These are phyloP conservation scores for Cyprinella venusta DNA, from an alignment of 2,797 vertebrate species.

Conservation along the genomic window DNA sequence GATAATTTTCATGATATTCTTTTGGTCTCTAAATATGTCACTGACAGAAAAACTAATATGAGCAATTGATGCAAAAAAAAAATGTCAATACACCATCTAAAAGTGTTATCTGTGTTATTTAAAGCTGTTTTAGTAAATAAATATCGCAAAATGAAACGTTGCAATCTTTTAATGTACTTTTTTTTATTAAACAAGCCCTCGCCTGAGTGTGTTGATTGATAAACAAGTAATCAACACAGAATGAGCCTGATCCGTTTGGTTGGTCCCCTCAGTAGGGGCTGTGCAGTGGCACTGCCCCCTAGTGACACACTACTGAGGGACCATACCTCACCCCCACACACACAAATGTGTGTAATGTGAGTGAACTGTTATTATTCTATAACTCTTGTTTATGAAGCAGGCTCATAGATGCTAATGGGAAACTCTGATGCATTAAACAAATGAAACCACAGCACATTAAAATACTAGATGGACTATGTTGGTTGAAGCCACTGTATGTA, in stretches of 20 bases:
- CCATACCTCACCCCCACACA: constrained; percentile 24
- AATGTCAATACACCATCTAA: too few species aligned
- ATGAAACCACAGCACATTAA: neutral
- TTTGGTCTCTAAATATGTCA: neutral
- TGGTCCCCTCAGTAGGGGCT: constrained; percentile 58
- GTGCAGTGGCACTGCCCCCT: constrained; percentile 90
- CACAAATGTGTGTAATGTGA: neutral
- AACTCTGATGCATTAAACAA: neutral
- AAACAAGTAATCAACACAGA: neutral
- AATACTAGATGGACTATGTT: neutral
- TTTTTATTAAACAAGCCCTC: neutral
- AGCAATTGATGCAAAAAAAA: too few species aligned
- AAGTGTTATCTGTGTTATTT: too few species aligned
- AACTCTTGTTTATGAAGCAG: neutral
- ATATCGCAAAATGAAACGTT: neutral
- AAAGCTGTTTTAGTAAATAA: neutral
- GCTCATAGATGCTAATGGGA: neutral
- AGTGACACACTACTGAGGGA: constrained; percentile 69
- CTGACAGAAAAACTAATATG: too few species aligned
- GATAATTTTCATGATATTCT: neutral
- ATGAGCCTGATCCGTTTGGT: neutral
- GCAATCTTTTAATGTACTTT: neutral
- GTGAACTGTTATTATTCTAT: neutral
- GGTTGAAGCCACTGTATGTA: neutral
- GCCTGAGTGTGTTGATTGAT: neutral